Evolutionary conservation across 2,888 invertebrate species (phyloP).

Genomic region (Choristoneura rosaceana): DNA sequence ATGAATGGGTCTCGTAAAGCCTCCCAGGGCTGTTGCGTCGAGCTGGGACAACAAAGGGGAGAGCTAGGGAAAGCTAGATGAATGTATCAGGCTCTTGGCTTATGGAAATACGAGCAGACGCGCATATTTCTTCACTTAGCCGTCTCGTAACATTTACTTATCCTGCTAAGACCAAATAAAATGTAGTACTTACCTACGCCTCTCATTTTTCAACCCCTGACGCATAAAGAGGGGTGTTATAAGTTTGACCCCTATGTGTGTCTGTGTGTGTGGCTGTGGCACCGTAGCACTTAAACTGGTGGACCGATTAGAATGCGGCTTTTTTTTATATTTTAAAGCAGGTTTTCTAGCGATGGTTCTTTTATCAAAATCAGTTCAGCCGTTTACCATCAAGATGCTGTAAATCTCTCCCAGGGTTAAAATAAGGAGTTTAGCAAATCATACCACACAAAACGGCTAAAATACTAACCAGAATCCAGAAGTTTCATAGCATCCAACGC

Average conservation of each 20-base stretch:
- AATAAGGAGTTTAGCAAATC: too few relatives aligned
- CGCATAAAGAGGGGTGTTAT: too few relatives aligned
- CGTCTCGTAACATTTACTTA: slow-evolving; percentile 6
- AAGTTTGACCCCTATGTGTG: too few relatives aligned
- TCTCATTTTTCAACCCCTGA: not conserved
- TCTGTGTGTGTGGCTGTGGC: too few relatives aligned
- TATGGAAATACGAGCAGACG: slow-evolving; percentile 42
- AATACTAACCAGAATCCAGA: slow-evolving; percentile 89
- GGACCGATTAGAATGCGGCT: too few relatives aligned
- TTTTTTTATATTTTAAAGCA: too few relatives aligned
- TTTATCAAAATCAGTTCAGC: too few relatives aligned
- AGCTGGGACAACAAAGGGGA: slow-evolving; percentile 63
- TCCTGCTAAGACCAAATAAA: not conserved
- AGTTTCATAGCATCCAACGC: slow-evolving; percentile 93
- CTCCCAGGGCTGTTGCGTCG: slow-evolving; percentile 55
- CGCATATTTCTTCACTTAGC: slow-evolving; percentile 4
- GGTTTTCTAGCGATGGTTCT: too few relatives aligned
- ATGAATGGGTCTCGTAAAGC: slow-evolving; percentile 44
- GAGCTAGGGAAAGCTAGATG: slow-evolving; percentile 66
- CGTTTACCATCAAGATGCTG: too few relatives aligned
- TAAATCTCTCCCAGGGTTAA: too few relatives aligned
- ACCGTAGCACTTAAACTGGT: too few relatives aligned
- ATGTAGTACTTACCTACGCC: not conserved
- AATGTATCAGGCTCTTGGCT: slow-evolving; percentile 58
- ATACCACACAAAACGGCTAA: not conserved